A percentile compares a stretch with the other conserved stretches of the same genome.
Conservation (phyloP, 2,797 vertebrate species). For the Margarornis squamiger region DNA sequence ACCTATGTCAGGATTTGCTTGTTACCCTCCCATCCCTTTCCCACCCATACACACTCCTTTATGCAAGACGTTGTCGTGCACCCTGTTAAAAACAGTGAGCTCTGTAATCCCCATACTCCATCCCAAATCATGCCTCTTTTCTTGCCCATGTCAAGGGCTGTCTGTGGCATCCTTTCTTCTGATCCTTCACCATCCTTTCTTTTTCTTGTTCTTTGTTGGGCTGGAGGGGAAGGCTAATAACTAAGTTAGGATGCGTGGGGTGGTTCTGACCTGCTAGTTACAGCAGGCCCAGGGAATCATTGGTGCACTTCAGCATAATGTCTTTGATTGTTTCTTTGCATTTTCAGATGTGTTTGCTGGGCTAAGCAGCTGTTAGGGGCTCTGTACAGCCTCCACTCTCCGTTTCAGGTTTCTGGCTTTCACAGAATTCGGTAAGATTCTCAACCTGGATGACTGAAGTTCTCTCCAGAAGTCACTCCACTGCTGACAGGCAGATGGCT, state of each 20-base stretch:
- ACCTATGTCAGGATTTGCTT: neutral
- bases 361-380: neutral
- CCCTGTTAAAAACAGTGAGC: neutral
- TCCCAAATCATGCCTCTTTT: neutral
- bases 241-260: neutral
- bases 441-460: neutral
- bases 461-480: neutral
- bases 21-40: neutral
- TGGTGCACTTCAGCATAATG: neutral
- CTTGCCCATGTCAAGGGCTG: neutral
- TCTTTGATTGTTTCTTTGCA: neutral
- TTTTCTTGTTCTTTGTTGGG: neutral
- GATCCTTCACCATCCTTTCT: neutral
- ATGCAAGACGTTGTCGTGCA: neutral
- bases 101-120: neutral
- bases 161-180: neutral
- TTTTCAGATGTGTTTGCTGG: slow-evolving; percentile 35
- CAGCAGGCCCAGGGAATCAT: neutral
- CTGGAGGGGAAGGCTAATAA: neutral
- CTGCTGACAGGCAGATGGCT: neutral
- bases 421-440: neutral
- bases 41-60: neutral
- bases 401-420: slow-evolving; percentile 12
- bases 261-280: neutral
- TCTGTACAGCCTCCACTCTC: neutral